Conservation (phyloP, 2,797 vertebrate genomes). For the Ctenochaetus hawaiiensis region DNA sequence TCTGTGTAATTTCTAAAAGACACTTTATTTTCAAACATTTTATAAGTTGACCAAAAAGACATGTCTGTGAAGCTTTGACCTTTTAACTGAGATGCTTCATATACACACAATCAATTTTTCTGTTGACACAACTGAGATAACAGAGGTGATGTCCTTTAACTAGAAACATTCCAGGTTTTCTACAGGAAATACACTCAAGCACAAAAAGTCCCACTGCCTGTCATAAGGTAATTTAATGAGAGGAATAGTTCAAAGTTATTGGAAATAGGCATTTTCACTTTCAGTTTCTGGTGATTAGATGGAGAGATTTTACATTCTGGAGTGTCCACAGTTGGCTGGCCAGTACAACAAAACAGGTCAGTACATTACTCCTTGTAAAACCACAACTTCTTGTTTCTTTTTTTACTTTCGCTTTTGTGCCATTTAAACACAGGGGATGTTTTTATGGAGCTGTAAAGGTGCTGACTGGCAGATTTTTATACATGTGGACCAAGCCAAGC, state of each 20-base stretch:
- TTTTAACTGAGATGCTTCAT: constrained; percentile 11
- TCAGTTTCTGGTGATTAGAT: not conserved
- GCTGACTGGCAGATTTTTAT: not conserved
- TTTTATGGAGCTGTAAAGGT: not conserved
- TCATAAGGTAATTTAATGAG: not conserved
- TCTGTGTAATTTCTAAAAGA: not conserved
- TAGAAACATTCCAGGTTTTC: constrained; percentile 26
- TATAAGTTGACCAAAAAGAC: not conserved
- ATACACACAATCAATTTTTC: not conserved
- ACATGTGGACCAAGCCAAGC: not conserved
- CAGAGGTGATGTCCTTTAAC: not conserved
- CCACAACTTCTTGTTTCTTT: not conserved
- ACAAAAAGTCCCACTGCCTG: constrained; percentile 11
- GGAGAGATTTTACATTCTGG: not conserved
- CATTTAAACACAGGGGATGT: not conserved
- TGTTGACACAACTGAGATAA: constrained; percentile 23
- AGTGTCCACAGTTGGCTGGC: not conserved
- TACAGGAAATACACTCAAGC: not conserved
- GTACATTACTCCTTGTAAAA: not conserved
- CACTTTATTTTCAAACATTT: not conserved
- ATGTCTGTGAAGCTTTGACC: not conserved
- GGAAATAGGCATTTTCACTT: not conserved
- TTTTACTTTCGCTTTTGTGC: not conserved
- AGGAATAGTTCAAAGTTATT: not conserved
- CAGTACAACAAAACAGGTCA: not conserved